Percentiles rank a stretch among this genome's conserved stretches.
These are phyloP conservation scores for Ascaphus truei DNA, from an alignment of 2,113 vertebrate genomes.

Conservation along the genomic window DNA sequence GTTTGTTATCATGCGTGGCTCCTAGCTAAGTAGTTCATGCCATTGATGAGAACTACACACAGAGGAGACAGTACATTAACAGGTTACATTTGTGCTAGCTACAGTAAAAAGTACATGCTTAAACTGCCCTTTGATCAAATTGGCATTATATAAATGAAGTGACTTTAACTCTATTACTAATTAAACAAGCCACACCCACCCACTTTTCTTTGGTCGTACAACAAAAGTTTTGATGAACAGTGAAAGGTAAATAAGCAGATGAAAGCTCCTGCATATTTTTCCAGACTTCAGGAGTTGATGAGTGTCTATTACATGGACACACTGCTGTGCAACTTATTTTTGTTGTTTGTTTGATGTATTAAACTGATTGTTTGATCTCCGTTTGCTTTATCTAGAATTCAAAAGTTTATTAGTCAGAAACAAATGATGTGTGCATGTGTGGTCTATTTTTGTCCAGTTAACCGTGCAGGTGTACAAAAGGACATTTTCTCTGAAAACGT, in stretches of 20 bases:
- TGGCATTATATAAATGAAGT: neutral
- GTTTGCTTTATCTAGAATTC: constrained; percentile 20
- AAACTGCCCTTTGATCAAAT: neutral
- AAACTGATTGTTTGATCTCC: constrained; percentile 24
- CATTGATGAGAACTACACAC: neutral
- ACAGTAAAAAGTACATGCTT: neutral
- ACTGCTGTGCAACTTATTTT: neutral
- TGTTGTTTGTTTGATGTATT: constrained; percentile 25
- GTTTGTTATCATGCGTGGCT: no score
- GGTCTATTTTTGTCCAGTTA: constrained; percentile 6
- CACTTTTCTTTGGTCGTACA: constrained; percentile 1
- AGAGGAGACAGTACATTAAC: no score
- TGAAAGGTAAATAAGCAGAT: constrained; percentile 30
- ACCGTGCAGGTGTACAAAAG: constrained; percentile 29
- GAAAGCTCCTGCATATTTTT: constrained; percentile 3
- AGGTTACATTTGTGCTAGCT: no score
- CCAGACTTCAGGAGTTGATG: constrained; percentile 2
- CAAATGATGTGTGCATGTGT: constrained; percentile 12
- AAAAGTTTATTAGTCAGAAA: constrained; percentile 13
- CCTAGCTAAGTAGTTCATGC: no score
- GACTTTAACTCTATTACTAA: constrained; percentile 9
- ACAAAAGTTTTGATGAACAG: constrained; percentile 18
- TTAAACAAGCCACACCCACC: constrained; percentile 8
- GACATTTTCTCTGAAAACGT: neutral
- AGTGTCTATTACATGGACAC: neutral